phyloP scores from a whole-genome alignment of 2,888 invertebrate genomes.

The Pemphredon lugubris region DNA sequence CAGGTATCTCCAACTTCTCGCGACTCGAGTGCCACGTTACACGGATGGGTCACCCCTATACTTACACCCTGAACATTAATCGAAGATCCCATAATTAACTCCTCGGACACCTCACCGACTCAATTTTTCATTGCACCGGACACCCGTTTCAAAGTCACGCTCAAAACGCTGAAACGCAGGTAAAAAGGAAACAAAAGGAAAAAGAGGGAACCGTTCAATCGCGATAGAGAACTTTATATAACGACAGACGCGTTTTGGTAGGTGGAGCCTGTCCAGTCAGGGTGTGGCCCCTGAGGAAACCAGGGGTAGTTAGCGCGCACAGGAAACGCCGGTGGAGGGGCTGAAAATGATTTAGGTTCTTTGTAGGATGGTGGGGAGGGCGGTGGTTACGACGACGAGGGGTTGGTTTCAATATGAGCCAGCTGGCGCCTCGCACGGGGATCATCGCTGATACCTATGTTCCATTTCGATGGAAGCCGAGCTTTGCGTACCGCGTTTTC shows the following conservation, averaged over 20 bases:
- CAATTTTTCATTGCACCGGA: not conserved
- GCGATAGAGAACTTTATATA: constrained; percentile 46
- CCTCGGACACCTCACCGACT: not conserved
- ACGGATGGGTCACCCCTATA: not conserved
- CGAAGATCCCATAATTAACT: no score
- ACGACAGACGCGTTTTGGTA: constrained; percentile 55
- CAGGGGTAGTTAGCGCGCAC: constrained; percentile 72
- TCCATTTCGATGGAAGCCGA: constrained; percentile 67
- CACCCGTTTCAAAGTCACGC: no score
- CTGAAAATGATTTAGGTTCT: constrained; percentile 73
- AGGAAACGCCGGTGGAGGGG: constrained; percentile 58
- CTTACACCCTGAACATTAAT: not conserved
- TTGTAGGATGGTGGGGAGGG: constrained; percentile 47
- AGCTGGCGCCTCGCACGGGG: constrained; percentile 77
- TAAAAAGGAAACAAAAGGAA: no score
- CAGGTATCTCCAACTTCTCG: no score
- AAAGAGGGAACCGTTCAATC: constrained; percentile 24
- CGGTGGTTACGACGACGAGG: constrained; percentile 54
- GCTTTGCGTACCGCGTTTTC: constrained; percentile 58
- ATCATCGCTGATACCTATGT: constrained; percentile 72
- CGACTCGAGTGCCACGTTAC: no score
- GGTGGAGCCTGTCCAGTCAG: constrained; percentile 74
- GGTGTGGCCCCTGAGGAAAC: constrained; percentile 74
- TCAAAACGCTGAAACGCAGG: no score
- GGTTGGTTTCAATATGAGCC: constrained; percentile 77